Conservation (phyloP, 2,113 vertebrate genomes). For the Amphilophus citrinellus region DNA sequence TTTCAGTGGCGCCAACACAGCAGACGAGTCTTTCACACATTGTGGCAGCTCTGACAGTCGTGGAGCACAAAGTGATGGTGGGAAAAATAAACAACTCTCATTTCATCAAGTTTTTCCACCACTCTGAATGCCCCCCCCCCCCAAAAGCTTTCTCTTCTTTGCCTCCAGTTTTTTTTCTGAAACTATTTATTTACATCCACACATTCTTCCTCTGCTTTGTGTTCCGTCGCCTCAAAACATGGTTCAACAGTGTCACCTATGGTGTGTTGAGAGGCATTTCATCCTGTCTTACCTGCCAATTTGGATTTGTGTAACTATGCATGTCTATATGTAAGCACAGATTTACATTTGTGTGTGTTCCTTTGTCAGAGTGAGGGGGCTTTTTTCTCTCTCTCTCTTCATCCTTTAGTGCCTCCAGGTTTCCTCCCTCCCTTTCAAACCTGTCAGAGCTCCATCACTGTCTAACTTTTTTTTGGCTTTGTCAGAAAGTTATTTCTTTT, state of each 20-base stretch:
- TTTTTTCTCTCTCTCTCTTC: neutral
- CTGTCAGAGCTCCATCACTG: slow-evolving; percentile 31
- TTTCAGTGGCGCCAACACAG: neutral
- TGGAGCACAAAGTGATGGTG: slow-evolving; percentile 17
- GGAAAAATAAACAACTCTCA: slow-evolving; percentile 40
- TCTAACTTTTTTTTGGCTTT: slow-evolving; percentile 87
- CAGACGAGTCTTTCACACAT: slow-evolving; percentile 12
- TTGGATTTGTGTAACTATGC: slow-evolving; percentile 7
- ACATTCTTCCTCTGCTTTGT: neutral
- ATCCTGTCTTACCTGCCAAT: slow-evolving; percentile 34
- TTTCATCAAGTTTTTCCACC: slow-evolving; percentile 4
- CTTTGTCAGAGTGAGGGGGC: neutral
- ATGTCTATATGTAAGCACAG: neutral
- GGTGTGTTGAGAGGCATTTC: slow-evolving; percentile 57
- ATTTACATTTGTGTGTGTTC: neutral
- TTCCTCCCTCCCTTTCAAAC: slow-evolving; percentile 6
- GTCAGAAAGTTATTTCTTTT: slow-evolving; percentile 80
- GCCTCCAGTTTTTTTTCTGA: neutral
- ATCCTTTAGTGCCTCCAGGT: slow-evolving; percentile 22
- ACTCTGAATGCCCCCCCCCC: neutral
- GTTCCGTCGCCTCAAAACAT: slow-evolving; percentile 2
- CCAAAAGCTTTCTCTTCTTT: neutral
- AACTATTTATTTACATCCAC: neutral
- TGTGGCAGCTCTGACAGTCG: slow-evolving; percentile 40
- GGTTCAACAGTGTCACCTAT: slow-evolving; percentile 73